These are phyloP conservation scores for Steinernema scapterisci DNA, from an alignment of 2,888 invertebrate species.

Conservation along the genomic window DNA sequence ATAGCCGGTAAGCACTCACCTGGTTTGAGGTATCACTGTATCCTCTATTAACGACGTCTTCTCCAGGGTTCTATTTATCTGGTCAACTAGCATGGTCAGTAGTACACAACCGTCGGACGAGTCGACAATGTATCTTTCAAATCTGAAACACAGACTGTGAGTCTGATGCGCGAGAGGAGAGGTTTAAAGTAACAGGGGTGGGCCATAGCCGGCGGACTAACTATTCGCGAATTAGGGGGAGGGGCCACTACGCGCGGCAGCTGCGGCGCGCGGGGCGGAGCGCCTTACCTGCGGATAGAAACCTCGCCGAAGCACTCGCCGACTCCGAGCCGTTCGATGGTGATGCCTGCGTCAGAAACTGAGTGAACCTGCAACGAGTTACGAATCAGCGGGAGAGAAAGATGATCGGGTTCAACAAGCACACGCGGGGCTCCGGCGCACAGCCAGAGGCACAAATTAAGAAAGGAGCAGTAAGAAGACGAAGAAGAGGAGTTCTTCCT, in stretches of 20 bases:
- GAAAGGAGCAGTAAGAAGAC: background rate
- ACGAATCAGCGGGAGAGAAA: background rate
- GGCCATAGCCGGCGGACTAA: conserved; percentile 32
- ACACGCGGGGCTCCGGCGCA: too few relatives aligned
- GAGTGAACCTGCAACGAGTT: conserved; percentile 16
- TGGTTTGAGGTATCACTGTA: conserved; percentile 35
- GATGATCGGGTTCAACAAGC: too few relatives aligned
- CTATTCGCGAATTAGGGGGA: conserved; percentile 27
- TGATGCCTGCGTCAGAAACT: conserved; percentile 14
- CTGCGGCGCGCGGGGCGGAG: conserved; percentile 25
- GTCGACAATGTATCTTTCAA: conserved; percentile 45
- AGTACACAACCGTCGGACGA: conserved; percentile 47
- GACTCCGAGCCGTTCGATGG: conserved; percentile 21
- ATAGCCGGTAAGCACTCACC: background rate
- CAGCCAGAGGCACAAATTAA: background rate
- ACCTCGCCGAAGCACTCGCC: conserved; percentile 27
- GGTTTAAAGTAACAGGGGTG: conserved; percentile 29
- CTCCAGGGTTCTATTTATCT: conserved; percentile 40
- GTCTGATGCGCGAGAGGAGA: conserved; percentile 15
- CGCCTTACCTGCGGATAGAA: conserved; percentile 32
- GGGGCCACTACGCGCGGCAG: conserved; percentile 28
- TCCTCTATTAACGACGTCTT: conserved; percentile 41
- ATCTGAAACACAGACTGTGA: conserved; percentile 22
- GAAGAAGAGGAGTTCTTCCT: background rate
- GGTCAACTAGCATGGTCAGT: conserved; percentile 50